These are phyloP conservation scores for Vimba vimba DNA, from an alignment of 2,113 vertebrate genomes.

Conservation along the genomic window DNA sequence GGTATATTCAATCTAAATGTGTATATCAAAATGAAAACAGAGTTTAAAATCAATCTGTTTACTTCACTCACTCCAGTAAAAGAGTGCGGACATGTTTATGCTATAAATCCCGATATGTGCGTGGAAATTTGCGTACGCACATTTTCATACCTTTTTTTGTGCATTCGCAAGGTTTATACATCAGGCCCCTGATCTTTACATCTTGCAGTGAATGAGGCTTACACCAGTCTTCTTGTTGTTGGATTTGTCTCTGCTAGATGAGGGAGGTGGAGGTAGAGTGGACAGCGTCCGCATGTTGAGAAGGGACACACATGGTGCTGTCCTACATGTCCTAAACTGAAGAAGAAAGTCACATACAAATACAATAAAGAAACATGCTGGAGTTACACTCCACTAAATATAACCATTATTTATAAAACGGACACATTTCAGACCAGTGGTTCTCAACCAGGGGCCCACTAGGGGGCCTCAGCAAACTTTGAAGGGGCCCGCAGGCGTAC, in stretches of 20 bases:
- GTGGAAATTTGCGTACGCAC: too few species aligned
- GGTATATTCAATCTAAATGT: too few species aligned
- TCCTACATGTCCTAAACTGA: slow-evolving; percentile 17
- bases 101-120: too few species aligned
- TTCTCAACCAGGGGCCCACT: neutral
- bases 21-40: too few species aligned
- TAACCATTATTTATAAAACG: neutral
- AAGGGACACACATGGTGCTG: slow-evolving; percentile 57
- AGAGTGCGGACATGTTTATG: too few species aligned
- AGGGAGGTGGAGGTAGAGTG: slow-evolving; percentile 64
- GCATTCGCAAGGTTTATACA: too few species aligned
- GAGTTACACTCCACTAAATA: neutral
- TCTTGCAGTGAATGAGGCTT: slow-evolving; percentile 13
- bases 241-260: slow-evolving; percentile 38
- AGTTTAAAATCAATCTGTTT: too few species aligned
- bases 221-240: slow-evolving; percentile 67
- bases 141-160: too few species aligned
- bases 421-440: neutral
- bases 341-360: neutral
- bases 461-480: neutral
- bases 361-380: neutral
- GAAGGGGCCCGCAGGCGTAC: neutral
- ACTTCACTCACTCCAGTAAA: too few species aligned
- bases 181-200: too few species aligned
- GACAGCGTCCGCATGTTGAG: slow-evolving; percentile 58